phyloP scores from a whole-genome alignment of 2,113 vertebrate species.

The Scolopax mira region DNA sequence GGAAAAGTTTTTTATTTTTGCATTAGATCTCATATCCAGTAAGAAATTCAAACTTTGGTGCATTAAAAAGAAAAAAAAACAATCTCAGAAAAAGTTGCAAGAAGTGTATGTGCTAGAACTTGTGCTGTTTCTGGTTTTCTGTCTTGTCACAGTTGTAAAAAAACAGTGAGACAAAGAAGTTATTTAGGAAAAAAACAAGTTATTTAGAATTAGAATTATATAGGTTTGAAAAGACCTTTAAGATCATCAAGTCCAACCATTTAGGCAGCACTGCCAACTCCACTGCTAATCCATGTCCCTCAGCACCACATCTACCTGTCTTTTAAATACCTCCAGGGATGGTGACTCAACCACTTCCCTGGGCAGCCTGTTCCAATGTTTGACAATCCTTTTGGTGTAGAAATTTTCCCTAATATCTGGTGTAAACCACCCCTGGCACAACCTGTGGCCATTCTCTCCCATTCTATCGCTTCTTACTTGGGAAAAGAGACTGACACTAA shows the following conservation, averaged over 20 bases:
- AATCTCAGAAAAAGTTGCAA: not conserved
- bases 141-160: not conserved
- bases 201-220: not conserved
- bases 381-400: not conserved
- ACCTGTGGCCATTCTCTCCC: not conserved
- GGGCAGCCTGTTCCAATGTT: not conserved
- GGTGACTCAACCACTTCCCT: not conserved
- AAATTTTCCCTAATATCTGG: not conserved
- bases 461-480: not conserved
- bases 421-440: not conserved
- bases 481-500: not conserved
- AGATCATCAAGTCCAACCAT: not conserved
- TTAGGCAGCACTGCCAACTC: not conserved
- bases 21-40: not conserved
- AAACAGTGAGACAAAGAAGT: not conserved
- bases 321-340: not conserved
- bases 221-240: not conserved
- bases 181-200: not conserved
- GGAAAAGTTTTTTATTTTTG: not conserved
- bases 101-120: not conserved
- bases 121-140: not conserved
- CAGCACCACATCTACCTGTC: not conserved
- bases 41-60: not conserved
- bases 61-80: not conserved
- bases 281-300: not conserved